Evolutionary conservation across 2,888 invertebrate genomes (phyloP).

Genomic region (Chymomyza caudatula): DNA sequence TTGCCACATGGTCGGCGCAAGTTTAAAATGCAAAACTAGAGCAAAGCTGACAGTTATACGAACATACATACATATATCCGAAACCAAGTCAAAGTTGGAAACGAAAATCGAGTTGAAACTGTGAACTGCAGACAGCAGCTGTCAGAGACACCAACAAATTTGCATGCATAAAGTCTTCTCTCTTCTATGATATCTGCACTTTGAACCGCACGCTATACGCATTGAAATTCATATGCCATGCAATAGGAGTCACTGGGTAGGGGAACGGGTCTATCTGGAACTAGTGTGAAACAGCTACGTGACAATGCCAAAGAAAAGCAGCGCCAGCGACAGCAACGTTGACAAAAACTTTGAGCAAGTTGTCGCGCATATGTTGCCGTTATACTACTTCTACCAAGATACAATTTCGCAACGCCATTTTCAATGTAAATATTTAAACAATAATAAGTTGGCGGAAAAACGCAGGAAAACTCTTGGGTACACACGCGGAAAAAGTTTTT

Average conservation of each 20-base stretch:
- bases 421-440: conserved; percentile 71
- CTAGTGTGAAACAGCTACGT: conserved; percentile 42
- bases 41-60: neutral
- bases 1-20: neutral
- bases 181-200: neutral
- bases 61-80: neutral
- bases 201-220: neutral
- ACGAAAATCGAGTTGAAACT: conserved; percentile 9
- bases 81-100: conserved; percentile 20
- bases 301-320: conserved; percentile 55
- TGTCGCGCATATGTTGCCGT: conserved; percentile 54
- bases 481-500: conserved; percentile 36
- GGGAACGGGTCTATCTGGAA: neutral
- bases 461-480: conserved; percentile 55
- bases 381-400: conserved; percentile 2
- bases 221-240: conserved; percentile 33
- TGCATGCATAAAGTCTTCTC: neutral
- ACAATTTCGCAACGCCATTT: conserved; percentile 20
- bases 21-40: conserved; percentile 12
- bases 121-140: conserved; percentile 31
- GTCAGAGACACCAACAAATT: conserved; percentile 30
- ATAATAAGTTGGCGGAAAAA: conserved; percentile 70
- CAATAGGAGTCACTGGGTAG: neutral
- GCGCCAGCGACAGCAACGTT: conserved; percentile 4
- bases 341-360: conserved; percentile 39